Base-by-base conservation (phyloP, 92 coral and sea anemone genomes). In the Ricordea florida region DNA sequence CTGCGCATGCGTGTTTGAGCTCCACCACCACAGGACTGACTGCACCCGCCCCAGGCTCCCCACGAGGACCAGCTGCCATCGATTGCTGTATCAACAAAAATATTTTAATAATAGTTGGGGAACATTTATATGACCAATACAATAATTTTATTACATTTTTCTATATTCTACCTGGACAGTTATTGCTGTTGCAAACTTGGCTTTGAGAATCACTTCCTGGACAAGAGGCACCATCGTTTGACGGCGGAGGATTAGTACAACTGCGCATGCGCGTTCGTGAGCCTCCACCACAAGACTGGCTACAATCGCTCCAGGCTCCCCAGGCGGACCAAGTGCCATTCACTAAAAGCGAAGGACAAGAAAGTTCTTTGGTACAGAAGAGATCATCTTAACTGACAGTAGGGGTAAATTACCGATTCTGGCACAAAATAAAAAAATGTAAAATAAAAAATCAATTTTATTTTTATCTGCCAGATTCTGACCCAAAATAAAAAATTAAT, bases 1-100 rank as follows among this genome's bases (percentile, higher is more conserved):
- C 72, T 42, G 43, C 90, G 76, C 40, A 5, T 29, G 24, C 90
- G 72, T 14, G 64, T 34, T 49, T 66, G 73, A 1, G 29, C 22
- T 4, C 81, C 65, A 35, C 42, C 43, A 35, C 24, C 65, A 61
- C 81, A 74, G 0, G 70, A 42, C 26, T 16, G 55, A 18, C 40
- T 50, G 22, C 78, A 70, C 1, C 51, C 35, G 25, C 46, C 22
- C 76, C 76, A 68, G 1, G 30, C 29, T 21, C 63, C 63, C 76
- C 76, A 68, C 5, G 0, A 17, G 1, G 64, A 51, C 78, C 78
- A 70, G n/a, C 45, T 30, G 17, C 78, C 78, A 15, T 55, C 18
- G 22, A 70, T 51, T 31, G 1, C 21, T 11, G n/a, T 18, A 20
- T 24, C 25, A 30, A n/a, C 7, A 10, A 34, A 57, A 30, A 26